Conservation (phyloP, 2,113 vertebrate genomes). For the Syngnathus scovelli region DNA sequence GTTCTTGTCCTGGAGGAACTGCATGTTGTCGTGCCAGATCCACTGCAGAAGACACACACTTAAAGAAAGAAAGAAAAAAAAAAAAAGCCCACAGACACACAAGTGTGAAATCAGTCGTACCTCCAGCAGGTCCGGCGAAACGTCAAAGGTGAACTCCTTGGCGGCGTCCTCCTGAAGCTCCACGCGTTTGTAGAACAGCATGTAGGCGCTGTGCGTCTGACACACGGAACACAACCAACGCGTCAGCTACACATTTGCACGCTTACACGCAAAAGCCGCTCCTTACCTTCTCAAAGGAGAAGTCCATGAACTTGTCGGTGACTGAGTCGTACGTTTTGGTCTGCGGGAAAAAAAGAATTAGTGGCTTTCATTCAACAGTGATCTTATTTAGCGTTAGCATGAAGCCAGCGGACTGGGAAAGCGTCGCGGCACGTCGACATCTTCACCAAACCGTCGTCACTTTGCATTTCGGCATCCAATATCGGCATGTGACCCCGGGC, state of each 20-base stretch:
- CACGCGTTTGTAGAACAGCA: conserved; percentile 98
- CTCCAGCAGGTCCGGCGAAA: conserved; percentile 96
- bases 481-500: background rate
- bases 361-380: background rate
- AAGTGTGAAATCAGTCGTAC: conserved; percentile 50
- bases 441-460: too few relatives aligned
- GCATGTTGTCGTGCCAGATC: conserved; percentile 99
- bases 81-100: background rate
- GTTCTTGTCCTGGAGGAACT: conserved; percentile 99
- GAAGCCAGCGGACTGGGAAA: too few relatives aligned
- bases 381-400: too few relatives aligned
- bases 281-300: conserved; percentile 97
- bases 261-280: background rate
- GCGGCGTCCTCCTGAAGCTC: conserved; percentile 94
- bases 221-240: background rate
- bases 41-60: conserved; percentile 72
- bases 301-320: conserved; percentile 99
- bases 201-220: conserved; percentile 98
- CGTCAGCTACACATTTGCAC: background rate
- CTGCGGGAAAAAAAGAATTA: conserved; percentile 62
- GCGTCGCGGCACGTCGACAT: too few relatives aligned
- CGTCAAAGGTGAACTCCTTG: conserved; percentile 92
- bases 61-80: too few relatives aligned
- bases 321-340: conserved; percentile 99
- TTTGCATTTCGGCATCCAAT: background rate